Evolutionary conservation across 2,113 vertebrate genomes (phyloP), one percentile per base, ranked within the genome.

Genomic region (Salvelinus namaycush): DNA sequence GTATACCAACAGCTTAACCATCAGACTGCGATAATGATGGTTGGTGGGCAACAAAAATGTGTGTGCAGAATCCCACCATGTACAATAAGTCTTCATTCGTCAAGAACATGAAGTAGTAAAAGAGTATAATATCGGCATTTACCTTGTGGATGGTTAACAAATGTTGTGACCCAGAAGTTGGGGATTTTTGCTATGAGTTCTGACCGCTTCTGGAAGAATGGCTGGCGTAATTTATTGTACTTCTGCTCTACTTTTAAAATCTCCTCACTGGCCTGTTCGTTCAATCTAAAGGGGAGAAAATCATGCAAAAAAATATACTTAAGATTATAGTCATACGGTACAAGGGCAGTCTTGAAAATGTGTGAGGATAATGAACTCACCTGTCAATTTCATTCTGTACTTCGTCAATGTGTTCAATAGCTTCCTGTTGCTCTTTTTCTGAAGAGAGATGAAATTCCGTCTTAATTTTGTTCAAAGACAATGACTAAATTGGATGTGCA

Each of bases 331-430:
- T 49, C 12, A 49, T 18, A 54, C 44, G 34, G 62, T 18, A 11
- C 0, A 59, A 62, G 16, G 27, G 13, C 26, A 76, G 67, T 9
- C 39, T 27, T 1, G 6, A 20, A 48, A 7, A 11, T 6, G 22
- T 16, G 34, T 12, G 5, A 60, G 16, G 54, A 57, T 20, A 57
- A 6, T 12, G 44, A n/a, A 13, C 2, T 29, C 12, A 96, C 96
- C 96, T 96, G 96, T 97, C 96, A 93, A 97, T 97, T 96, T 97
- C 96, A 89, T 97, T 96, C 88, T 97, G 96, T 95, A 97, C 96
- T 96, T 97, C 96, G 85, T 97, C 96, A 88, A 97, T 97, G 91
- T 97, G 96, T 94, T 97, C 96, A 90, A 97, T 97, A 84, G 96
- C 96, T 94, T 97, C 96, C 92, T 97, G 96, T 81, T 97, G 96